Conservation (phyloP, 1,140 invertebrate genomes). For the Camponotus vicinus region DNA sequence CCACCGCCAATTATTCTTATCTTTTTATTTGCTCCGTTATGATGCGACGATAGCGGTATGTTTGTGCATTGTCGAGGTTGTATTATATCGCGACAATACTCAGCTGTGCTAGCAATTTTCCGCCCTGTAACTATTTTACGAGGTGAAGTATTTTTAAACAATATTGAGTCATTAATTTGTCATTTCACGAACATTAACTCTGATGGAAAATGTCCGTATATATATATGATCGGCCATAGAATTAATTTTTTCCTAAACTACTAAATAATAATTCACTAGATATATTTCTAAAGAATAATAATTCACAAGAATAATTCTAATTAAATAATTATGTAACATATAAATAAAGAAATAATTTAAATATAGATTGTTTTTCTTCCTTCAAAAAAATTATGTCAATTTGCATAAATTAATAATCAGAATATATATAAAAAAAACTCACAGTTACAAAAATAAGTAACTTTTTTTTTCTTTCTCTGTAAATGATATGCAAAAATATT, state of each 20-base stretch:
- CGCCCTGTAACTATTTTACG: background rate
- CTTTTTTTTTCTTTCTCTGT: background rate
- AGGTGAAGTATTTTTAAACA: background rate
- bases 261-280: background rate
- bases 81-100: constrained; percentile 38
- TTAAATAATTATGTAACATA: background rate
- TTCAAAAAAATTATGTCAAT: background rate
- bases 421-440: background rate
- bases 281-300: no score
- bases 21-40: constrained; percentile 7
- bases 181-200: background rate
- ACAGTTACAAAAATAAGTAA: background rate
- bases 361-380: background rate
- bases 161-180: background rate
- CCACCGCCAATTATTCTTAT: constrained; percentile 7
- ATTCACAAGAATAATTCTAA: background rate
- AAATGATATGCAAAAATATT: background rate
- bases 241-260: background rate
- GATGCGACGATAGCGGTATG: constrained; percentile 12
- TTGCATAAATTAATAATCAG: constrained; percentile 8
- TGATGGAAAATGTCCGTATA: background rate
- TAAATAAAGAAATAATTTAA: background rate
- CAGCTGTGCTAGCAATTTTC: constrained; percentile 24
- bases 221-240: background rate
- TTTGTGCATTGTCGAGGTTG: constrained; percentile 28